Evolutionary conservation across 1,140 invertebrate species (phyloP), one percentile per base, ranked within the genome.

Genomic region (Drosophila trapezifrons): DNA sequence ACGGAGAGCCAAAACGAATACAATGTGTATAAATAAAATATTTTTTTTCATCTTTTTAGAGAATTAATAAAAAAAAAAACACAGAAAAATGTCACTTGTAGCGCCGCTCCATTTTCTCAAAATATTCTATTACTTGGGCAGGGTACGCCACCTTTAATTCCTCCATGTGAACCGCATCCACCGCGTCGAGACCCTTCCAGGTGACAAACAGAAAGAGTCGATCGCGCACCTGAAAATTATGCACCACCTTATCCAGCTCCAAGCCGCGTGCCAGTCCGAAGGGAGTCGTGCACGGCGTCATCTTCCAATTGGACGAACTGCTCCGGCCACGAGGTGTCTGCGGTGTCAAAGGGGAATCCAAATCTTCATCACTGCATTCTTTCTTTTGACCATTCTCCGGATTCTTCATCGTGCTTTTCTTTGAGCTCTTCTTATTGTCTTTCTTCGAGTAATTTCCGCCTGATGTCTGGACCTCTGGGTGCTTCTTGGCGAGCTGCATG

Each of bases 191-290:
- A 18, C 38, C 74, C n/a, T 63, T 52, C 75, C 75, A 77, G 6
- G 22, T 22, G 8, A 70, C 64, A 22, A 63, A 51, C 9, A 77
- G 32, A 20, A 52, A 77, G 3, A 35, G 4, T 0, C 38, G 2
- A 0, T 55, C 6, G 3, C 1, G 1, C 2, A 77, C 1, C 6
- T 12, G 13, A 27, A 22, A 70, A 12, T 43, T 22, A 32, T 77
- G 38, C 4, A 40, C 1, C 0, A 77, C 20, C 12, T 46, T 52
- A 0, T 77, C 74, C 74, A 77, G 25, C 3, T 29, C 15, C 22
- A 57, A 25, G 3, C 74, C 63, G 18, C 64, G 64, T 10, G n/a
- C n/a, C 4, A 77, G 20, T 13, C 75, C 75, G 5, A 35, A 52
- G 2, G 29, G 37, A 4, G 3, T 2, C 13, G 17, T 62, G 4